Percentiles rank a stretch among this genome's conserved stretches.
Evolutionary conservation across 2,888 invertebrate genomes (phyloP).

Genomic region (Heterodera filipjevi): DNA sequence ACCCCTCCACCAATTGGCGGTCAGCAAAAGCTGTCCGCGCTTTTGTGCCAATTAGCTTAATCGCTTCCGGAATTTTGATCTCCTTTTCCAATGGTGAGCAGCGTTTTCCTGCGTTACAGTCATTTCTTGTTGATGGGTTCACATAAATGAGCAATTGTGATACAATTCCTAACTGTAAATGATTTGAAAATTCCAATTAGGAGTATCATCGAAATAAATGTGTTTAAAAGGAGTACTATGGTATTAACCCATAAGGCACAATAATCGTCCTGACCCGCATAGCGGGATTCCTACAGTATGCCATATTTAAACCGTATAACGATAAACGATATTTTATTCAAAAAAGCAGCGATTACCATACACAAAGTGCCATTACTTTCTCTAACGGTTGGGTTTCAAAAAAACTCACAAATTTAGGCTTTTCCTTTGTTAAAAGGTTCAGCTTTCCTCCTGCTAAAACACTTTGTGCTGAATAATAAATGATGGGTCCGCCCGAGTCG

Average conservation of each 20-base stretch:
- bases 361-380: too few species aligned
- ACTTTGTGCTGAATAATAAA: background rate
- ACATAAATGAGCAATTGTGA: conserved; percentile 2
- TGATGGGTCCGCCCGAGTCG: background rate
- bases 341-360: too few species aligned
- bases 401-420: background rate
- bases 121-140: background rate
- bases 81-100: background rate
- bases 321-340: too few species aligned
- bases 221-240: too few species aligned
- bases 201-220: too few species aligned
- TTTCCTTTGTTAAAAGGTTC: background rate
- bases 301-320: too few species aligned
- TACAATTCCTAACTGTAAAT: conserved; percentile 8
- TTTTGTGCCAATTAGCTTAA: background rate
- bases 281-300: too few species aligned
- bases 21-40: background rate
- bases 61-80: background rate
- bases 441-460: background rate
- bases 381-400: too few species aligned
- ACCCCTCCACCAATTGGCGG: background rate
- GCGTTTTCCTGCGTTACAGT: background rate
- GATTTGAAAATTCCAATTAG: background rate
- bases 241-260: too few species aligned
- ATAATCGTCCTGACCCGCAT: too few species aligned